Evolutionary conservation across 1,140 invertebrate genomes (phyloP).

Genomic region (Leptinotarsa defecta): DNA sequence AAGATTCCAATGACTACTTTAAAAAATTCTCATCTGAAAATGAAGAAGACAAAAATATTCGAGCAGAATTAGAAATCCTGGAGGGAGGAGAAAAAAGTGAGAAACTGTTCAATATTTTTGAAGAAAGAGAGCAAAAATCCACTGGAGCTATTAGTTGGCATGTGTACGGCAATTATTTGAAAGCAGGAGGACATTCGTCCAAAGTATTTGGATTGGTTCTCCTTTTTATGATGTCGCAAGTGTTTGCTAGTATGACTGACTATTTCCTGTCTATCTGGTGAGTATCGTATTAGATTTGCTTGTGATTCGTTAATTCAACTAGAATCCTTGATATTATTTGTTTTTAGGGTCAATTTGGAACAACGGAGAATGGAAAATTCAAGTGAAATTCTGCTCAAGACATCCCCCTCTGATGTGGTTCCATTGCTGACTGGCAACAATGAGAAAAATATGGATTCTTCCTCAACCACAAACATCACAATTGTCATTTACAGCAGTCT

Average conservation of each 20-base stretch:
- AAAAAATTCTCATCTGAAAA: conserved; percentile 61
- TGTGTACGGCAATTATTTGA: conserved; percentile 68
- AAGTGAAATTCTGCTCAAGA: conserved; percentile 60
- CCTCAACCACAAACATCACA: conserved; percentile 76
- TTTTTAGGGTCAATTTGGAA: conserved; percentile 41
- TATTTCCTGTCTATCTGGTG: conserved; percentile 65
- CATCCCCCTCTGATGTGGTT: conserved; percentile 65
- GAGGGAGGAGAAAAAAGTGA: neutral
- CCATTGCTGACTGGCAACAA: conserved; percentile 70
- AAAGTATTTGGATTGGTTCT: conserved; percentile 25
- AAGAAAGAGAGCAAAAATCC: conserved; percentile 46
- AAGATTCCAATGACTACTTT: conserved; percentile 54
- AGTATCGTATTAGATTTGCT: conserved; percentile 38
- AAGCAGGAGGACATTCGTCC: conserved; percentile 61
- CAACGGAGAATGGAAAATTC: conserved; percentile 64
- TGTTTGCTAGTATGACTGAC: conserved; percentile 27
- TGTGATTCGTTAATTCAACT: neutral
- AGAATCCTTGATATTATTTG: conserved; percentile 10
- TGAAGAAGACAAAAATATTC: conserved; percentile 54
- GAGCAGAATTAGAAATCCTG: conserved; percentile 31
- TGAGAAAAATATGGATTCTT: conserved; percentile 64
- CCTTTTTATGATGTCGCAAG: conserved; percentile 32
- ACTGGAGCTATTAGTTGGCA: conserved; percentile 62
- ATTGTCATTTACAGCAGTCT: conserved; percentile 82
- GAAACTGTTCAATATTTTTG: neutral